Conservation (phyloP, 2,888 invertebrate genomes). For the Acronicta psi region DNA sequence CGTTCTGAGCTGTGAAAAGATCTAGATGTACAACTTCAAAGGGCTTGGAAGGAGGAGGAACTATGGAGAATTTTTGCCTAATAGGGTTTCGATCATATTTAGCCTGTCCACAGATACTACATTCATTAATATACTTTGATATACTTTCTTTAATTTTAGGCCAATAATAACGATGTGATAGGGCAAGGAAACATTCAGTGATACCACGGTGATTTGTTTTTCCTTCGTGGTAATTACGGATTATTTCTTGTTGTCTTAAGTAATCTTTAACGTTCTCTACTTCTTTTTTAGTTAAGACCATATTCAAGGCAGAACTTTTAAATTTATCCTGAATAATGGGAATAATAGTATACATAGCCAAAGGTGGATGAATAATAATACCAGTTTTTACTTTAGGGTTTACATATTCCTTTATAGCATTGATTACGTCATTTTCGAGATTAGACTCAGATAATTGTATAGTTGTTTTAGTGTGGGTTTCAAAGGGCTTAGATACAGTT, state of each 20-base stretch:
- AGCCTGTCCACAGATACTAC: conserved; percentile 42
- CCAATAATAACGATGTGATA: conserved; percentile 27
- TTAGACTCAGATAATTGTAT: conserved; percentile 9
- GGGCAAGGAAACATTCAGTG: conserved; percentile 31
- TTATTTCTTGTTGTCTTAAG: conserved; percentile 16
- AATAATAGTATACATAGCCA: conserved; percentile 23
- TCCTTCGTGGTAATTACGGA: conserved; percentile 17
- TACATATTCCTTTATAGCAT: conserved; percentile 4
- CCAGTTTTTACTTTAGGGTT: conserved; percentile 15
- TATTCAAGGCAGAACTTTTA: conserved; percentile 33
- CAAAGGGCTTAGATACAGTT: background rate
- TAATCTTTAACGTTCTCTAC: conserved; percentile 11
- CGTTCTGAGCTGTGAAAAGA: conserved; percentile 34
- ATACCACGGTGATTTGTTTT: conserved; percentile 42
- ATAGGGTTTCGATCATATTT: conserved; percentile 47
- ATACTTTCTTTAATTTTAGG: conserved; percentile 19
- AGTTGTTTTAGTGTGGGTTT: background rate
- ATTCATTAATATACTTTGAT: conserved; percentile 14
- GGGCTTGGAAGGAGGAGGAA: conserved; percentile 8
- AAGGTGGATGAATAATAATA: conserved; percentile 4
- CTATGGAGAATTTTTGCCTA: conserved; percentile 12
- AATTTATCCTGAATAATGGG: conserved; percentile 35
- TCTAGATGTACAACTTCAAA: conserved; percentile 51
- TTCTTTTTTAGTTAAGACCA: conserved; percentile 20
- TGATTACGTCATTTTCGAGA: conserved; percentile 6